Conservation (phyloP, 2,113 vertebrate species). For the Stigmatopora argus region DNA sequence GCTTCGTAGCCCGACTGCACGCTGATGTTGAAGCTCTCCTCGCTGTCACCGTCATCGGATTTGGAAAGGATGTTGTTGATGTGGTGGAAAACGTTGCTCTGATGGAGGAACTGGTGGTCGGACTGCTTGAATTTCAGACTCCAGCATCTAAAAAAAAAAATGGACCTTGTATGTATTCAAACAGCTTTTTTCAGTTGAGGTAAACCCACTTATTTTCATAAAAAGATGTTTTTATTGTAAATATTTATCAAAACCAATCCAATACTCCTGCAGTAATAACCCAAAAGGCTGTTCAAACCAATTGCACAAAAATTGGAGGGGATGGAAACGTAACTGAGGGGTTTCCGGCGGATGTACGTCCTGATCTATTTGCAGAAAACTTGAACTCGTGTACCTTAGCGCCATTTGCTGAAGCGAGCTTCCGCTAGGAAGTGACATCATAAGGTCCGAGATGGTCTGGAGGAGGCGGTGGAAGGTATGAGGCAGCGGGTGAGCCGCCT, state of each 20-base stretch:
- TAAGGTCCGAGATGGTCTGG: conserved; percentile 98
- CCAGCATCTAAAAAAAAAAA: conserved; percentile 80
- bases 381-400: conserved; percentile 73
- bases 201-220: too few relatives aligned
- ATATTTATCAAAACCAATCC: too few relatives aligned
- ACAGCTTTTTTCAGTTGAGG: too few relatives aligned
- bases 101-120: conserved; percentile 97
- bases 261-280: too few relatives aligned
- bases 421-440: conserved; percentile 97
- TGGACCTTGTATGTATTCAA: too few relatives aligned
- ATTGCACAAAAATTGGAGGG: too few relatives aligned
- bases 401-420: conserved; percentile 98
- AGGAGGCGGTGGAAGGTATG: conserved; percentile 96
- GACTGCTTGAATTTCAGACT: conserved; percentile 99
- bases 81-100: conserved; percentile 99
- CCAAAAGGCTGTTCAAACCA: too few relatives aligned
- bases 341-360: too few relatives aligned
- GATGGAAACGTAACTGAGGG: too few relatives aligned
- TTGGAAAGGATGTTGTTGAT: conserved; percentile 99
- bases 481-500: conserved; percentile 93
- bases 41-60: conserved; percentile 96
- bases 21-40: conserved; percentile 97
- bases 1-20: conserved; percentile 96
- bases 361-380: too few relatives aligned
- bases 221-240: too few relatives aligned